These are phyloP conservation scores for Diadema setosum DNA, from an alignment of 35 echinoderm and acorn worm species.

Conservation along the genomic window DNA sequence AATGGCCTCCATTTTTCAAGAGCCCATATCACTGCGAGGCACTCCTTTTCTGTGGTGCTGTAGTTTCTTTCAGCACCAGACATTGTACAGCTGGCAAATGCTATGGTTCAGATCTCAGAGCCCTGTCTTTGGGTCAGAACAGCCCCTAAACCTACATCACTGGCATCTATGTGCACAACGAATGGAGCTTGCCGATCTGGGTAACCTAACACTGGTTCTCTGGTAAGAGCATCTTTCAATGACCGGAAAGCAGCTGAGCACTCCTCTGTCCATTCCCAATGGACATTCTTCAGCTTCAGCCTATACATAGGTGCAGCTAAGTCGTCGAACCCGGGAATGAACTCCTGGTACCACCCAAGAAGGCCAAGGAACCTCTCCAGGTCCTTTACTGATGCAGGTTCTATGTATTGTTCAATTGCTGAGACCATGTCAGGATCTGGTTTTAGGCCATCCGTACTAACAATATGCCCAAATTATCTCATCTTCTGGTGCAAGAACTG, in stretches of 20 bases:
- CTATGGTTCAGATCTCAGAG: neutral
- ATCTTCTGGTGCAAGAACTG: neutral
- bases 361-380: conserved; percentile 9
- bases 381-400: neutral
- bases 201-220: conserved; percentile 14
- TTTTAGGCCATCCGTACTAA: conserved; percentile 2
- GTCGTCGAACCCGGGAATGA: neutral
- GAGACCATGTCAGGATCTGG: conserved; percentile 37
- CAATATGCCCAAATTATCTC: conserved; percentile 49
- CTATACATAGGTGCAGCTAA: neutral
- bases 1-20: conserved; percentile 36
- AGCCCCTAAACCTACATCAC: conserved; percentile 32
- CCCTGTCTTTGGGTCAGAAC: conserved; percentile 1
- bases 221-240: neutral
- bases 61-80: neutral
- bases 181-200: neutral
- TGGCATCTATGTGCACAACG: conserved; percentile 34
- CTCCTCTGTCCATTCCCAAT: neutral
- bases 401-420: neutral
- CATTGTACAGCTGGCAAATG: conserved; percentile 13
- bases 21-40: conserved; percentile 32
- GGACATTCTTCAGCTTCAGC: neutral
- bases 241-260: neutral
- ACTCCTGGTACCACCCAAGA: conserved; percentile 20
- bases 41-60: conserved; percentile 52